Evolutionary conservation across 2,113 vertebrate species (phyloP), one percentile per base, ranked within the genome.

Genomic region (Datnioides undecimradiatus): DNA sequence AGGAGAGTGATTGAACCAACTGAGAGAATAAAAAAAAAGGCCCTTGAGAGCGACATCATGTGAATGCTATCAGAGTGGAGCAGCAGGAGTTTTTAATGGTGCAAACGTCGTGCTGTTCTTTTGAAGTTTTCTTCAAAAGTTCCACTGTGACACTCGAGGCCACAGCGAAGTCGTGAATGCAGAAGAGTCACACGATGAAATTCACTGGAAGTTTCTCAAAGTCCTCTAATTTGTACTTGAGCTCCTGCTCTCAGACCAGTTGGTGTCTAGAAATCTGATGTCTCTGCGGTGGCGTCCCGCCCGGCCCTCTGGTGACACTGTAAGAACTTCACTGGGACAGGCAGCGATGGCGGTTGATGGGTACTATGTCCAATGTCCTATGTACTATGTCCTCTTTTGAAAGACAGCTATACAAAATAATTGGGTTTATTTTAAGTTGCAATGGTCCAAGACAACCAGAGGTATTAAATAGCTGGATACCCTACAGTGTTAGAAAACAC

Each of bases 51-150:
- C 14, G 25, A 76, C 40, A 14, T 55, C 48, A 57, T 65, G 75
- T 54, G 23, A 80, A 25, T 14, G 29, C 48, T 60, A 63, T 83
- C 67, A 77, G 52, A 75, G 52, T 62, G 21, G 8, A 64, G 36
- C 68, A 74, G 82, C 31, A 38, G 58, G 23, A 70, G 67, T 6
- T 41, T 77, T 77, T 65, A 71, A 13, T 21, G 0, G 12, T 48
- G 2, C 41, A 64, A 55, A 85, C 51, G 40, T 68, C 67, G 80
- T 34, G 13, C 17, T 33, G 25, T 49, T 41, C 33, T 69, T 59
- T 73, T 65, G 31, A 62, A 49, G 51, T 67, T 67, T n/a, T n/a
- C 45, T 79, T 70, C 43, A 59, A 43, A 52, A 79, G 67, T 79
- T 58, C 54, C 19, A n/a, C 38, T n/a, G 17, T 45, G 51, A 51